These are phyloP conservation scores for Nematolebias whitei DNA, from an alignment of 2,113 vertebrate species.

Conservation along the genomic window DNA sequence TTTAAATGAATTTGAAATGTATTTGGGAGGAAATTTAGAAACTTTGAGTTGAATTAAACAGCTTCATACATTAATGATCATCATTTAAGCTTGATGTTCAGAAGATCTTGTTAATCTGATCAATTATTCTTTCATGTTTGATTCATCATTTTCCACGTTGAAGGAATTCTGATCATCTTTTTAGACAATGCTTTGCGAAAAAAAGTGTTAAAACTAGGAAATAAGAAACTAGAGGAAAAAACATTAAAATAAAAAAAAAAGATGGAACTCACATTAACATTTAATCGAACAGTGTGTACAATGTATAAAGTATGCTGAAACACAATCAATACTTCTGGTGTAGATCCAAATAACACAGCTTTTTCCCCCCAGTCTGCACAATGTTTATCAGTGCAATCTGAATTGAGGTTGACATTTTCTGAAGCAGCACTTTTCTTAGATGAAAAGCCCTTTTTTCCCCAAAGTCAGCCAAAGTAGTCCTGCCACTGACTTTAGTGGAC, in stretches of 20 bases:
- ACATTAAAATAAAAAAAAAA: background rate
- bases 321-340: background rate
- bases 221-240: background rate
- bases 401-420: conserved; percentile 53
- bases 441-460: conserved; percentile 36
- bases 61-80: background rate
- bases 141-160: no score
- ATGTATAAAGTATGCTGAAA: background rate
- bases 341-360: conserved; percentile 9
- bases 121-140: no score
- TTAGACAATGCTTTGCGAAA: background rate
- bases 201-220: no score
- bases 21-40: background rate
- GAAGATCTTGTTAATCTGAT: no score
- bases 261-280: background rate
- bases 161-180: no score
- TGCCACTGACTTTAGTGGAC: conserved; percentile 47
- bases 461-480: conserved; percentile 33
- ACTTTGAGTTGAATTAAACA: background rate
- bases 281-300: background rate
- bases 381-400: conserved; percentile 38
- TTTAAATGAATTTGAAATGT: background rate
- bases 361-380: conserved; percentile 6
- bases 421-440: conserved; percentile 64
- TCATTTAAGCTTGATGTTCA: background rate